Evolutionary conservation across 2,113 vertebrate genomes (phyloP).

Genomic region (Gymnogyps californianus): DNA sequence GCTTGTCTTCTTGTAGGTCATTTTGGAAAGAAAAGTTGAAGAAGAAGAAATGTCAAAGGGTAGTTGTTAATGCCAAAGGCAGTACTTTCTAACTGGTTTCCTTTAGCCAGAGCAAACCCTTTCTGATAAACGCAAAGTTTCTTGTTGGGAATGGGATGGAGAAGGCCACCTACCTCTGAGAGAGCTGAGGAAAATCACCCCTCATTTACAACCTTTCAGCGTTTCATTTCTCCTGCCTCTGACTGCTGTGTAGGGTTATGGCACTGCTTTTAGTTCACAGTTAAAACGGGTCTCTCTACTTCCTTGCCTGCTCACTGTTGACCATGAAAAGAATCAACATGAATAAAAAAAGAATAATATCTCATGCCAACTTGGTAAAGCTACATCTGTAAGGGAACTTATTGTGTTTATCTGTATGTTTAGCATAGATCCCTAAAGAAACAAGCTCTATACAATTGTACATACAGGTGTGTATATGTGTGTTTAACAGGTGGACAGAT

Average conservation of each 20-base stretch:
- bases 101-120: not conserved
- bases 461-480: not conserved
- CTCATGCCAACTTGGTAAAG: not conserved
- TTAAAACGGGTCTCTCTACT: not conserved
- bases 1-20: not conserved
- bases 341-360: not conserved
- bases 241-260: not conserved
- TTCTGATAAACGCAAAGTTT: not conserved
- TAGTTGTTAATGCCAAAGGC: not conserved
- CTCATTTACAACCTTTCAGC: not conserved
- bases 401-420: not conserved
- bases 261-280: not conserved
- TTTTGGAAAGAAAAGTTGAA: not conserved
- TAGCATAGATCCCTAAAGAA: not conserved
- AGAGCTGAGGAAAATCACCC: not conserved
- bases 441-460: not conserved
- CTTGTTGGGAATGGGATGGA: not conserved
- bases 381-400: not conserved
- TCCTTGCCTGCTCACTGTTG: not conserved
- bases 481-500: not conserved
- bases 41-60: not conserved
- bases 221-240: not conserved
- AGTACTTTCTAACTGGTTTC: not conserved
- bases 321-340: not conserved
- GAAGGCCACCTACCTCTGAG: not conserved